These are phyloP conservation scores for Petrocephalus zakoni DNA, from an alignment of 2,113 vertebrate genomes.

Conservation along the genomic window DNA sequence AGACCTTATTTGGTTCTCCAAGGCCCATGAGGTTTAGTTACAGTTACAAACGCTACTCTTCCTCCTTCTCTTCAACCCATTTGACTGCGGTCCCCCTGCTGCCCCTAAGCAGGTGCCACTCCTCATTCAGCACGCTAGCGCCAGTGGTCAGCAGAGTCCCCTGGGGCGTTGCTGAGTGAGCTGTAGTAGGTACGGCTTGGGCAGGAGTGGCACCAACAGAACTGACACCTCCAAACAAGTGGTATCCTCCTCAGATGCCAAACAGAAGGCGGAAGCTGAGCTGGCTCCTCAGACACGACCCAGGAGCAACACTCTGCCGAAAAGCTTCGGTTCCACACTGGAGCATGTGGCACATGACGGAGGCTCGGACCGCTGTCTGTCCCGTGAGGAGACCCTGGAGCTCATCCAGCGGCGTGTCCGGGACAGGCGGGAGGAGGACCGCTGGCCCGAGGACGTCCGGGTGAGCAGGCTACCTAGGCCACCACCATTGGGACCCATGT, in stretches of 20 bases:
- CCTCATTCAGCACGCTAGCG: constrained; percentile 63
- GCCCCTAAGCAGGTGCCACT: constrained; percentile 57
- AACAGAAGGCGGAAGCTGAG: constrained; percentile 83
- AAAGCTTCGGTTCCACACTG: constrained; percentile 93
- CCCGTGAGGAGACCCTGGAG: constrained; percentile 82
- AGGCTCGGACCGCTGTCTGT: constrained; percentile 62
- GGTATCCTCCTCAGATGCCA: constrained; percentile 67
- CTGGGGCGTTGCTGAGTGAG: constrained; percentile 23
- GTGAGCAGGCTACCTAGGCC: constrained; percentile 46
- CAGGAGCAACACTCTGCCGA: constrained; percentile 94
- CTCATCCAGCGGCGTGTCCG: constrained; percentile 79
- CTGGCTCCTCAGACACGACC: constrained; percentile 82
- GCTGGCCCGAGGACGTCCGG: constrained; percentile 89
- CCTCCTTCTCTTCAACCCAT: constrained; percentile 57
- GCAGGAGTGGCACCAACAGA: background rate
- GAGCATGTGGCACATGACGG: constrained; percentile 71
- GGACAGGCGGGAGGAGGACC: constrained; percentile 80
- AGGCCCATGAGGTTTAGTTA: constrained; percentile 69
- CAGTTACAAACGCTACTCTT: constrained; percentile 63
- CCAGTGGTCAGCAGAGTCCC: constrained; percentile 57
- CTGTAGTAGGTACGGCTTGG: constrained; percentile 10
- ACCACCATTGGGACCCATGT: background rate
- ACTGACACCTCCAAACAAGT: background rate
- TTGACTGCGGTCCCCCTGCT: constrained; percentile 58
- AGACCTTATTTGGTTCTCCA: constrained; percentile 62